Base-by-base conservation (phyloP, 1,140 invertebrate genomes). In the Cotesia chilonis region DNA sequence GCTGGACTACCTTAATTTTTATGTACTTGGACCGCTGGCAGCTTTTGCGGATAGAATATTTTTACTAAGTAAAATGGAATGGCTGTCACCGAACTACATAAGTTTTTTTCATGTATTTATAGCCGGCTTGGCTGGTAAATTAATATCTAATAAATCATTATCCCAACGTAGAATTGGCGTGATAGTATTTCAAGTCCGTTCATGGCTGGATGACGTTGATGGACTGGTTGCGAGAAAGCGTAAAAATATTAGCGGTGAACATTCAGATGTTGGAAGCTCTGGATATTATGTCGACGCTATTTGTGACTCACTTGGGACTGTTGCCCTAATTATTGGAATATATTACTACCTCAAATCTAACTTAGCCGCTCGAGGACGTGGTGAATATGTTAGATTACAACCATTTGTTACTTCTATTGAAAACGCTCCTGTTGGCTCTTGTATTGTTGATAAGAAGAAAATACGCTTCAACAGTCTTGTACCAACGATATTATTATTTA, bases 121-220 rank as follows among this genome's bases (percentile, higher is more conserved):
- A 2, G 93, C 94, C 1, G 81, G 92, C 41, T 57, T 91, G 3
- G 89, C 91, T 20, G 92, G 89, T 4, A 92, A 92, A 78, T 88
- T 92, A 28, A 84, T 94, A 38, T 89, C 92, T 1, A 92, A 89
- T 69, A 91, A 92, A 77, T 91, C 89, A 75, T 81, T 94, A 35
- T 87, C 89, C 3, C 90, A 90, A 47, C 83, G 94, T 47, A 87
- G 92, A 12, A 66, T 94, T 0, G 93, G 91, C 0, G 90, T 94
- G 1, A 80, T 93, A 4, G 78, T 94, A 4, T 95, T 94, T 80
- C 91, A 94, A 85, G 81, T 94, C 5, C 85, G 94, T 68, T 93
- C 92, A 70, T 94, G 93, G 83, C 76, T 94, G 35, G 94, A 95
- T 78, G 92, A 94, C 79, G 79, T 95, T 64, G 94, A 95, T 79